Evolutionary conservation across 2,888 invertebrate species (phyloP), one percentile per base, ranked within the genome.

Genomic region (Dynastes maya): DNA sequence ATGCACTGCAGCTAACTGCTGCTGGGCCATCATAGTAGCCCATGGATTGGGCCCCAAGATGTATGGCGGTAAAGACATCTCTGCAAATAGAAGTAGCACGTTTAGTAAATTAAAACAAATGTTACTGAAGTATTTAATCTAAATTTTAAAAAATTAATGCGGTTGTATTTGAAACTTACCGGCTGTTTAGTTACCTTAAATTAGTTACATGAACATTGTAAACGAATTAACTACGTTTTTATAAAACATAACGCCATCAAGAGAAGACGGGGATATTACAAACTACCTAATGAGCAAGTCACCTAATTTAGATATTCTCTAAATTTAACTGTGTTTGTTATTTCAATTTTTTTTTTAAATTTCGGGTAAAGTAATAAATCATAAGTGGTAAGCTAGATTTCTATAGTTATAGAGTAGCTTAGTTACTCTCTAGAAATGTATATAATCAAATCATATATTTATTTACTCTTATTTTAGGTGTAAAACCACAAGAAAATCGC

Each of bases 21-120:
- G 97, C 89, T 96, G 96, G 84, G 95, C 96, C 92, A 96, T 96
- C 91, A 96, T 93, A 83, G 96, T 95, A 85, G 96, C 95, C 93
- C 96, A 94, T 55, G 96, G 95, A 88, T 95, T 93, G 83, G 95
- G 94, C 91, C 94, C 94, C 92, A 94, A 84, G 80, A 91, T 88
- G 86, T 95, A 95, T 79, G 95, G 95, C 85, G 95, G 95, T 88
- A 95, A 91, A 88, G 95, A 94, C 95, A 95, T 95, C 13, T n/a
- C 78, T 78, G 64, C 11, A 74, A 74, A 29, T 32, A n/a, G 22
- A 61, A 5, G 5, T 55, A 6, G 9, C 13, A n/a, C 32, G 51
- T 27, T 53, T 53, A 51, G 13, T 53, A 70, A 29, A 27, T 9
- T n/a, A n/a, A 65, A 11, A 40, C 1, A 37, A 65, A 8, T 45